phyloP scores from a whole-genome alignment of 2,797 vertebrate species.

The Pseudochaenichthys georgianus region DNA sequence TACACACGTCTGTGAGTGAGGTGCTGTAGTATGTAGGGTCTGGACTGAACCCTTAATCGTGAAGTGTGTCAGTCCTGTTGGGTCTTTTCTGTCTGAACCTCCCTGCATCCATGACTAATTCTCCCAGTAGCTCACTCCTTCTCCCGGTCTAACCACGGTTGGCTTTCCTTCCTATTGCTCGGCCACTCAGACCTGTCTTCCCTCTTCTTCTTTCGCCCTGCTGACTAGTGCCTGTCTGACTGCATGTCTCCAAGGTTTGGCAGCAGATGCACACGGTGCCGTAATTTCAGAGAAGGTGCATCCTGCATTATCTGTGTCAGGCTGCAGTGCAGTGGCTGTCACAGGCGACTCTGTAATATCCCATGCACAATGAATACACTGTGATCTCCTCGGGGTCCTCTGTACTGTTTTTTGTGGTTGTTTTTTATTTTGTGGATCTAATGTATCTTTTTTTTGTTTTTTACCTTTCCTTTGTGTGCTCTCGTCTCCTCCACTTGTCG shows the following conservation, averaged over 20 bases:
- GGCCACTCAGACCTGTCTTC: conserved; percentile 36
- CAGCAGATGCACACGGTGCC: conserved; percentile 75
- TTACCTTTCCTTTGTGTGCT: conserved; percentile 59
- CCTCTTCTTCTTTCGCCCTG: conserved; percentile 51
- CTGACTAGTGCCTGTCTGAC: conserved; percentile 70
- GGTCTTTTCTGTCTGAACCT: conserved; percentile 55
- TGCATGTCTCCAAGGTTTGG: conserved; percentile 80
- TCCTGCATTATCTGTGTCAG: conserved; percentile 73
- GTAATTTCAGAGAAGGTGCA: conserved; percentile 72
- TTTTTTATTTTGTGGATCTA: conserved; percentile 66
- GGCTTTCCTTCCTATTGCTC: conserved; percentile 50
- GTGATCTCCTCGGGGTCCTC: conserved; percentile 47
- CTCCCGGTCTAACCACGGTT: conserved; percentile 43
- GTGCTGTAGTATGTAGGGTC: conserved; percentile 66
- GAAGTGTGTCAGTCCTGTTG: conserved; percentile 56
- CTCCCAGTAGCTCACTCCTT: conserved; percentile 50
- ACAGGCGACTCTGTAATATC: conserved; percentile 42
- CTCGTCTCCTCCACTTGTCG: conserved; percentile 61
- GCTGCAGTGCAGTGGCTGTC: conserved; percentile 53
- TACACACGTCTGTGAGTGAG: conserved; percentile 61
- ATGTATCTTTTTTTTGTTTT: conserved; percentile 55
- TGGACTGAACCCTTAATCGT: conserved; percentile 42
- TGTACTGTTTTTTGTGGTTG: conserved; percentile 50
- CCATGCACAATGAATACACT: conserved; percentile 54
- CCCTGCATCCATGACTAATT: conserved; percentile 62